Conservation (phyloP, 2,888 invertebrate genomes). For the Gonocerus acuteangulatus region DNA sequence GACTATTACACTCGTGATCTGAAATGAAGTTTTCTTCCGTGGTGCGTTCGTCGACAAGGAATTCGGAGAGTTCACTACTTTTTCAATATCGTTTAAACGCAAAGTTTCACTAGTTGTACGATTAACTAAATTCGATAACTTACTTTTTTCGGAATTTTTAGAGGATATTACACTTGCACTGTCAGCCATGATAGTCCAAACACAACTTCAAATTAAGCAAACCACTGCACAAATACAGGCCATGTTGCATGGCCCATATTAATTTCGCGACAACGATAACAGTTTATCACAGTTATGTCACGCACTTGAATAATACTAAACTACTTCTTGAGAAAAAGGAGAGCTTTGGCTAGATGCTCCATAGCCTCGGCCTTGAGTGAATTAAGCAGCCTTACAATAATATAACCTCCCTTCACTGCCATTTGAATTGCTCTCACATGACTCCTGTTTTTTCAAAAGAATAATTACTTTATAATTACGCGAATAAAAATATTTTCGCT, state of each 20-base stretch:
- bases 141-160: slow-evolving; percentile 53
- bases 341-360: slow-evolving; percentile 31
- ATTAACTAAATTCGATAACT: slow-evolving; percentile 55
- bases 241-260: slow-evolving; percentile 31
- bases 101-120: slow-evolving; percentile 66
- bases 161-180: slow-evolving; percentile 56
- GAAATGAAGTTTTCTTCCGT: slow-evolving; percentile 83
- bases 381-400: slow-evolving; percentile 34
- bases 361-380: slow-evolving; percentile 35
- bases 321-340: slow-evolving; percentile 28
- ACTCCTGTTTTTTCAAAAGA: slow-evolving; percentile 3
- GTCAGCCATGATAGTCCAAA: slow-evolving; percentile 53
- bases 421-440: neutral
- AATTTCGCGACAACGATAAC: slow-evolving; percentile 16
- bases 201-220: slow-evolving; percentile 30
- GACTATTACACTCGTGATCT: slow-evolving; percentile 79
- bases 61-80: slow-evolving; percentile 37
- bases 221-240: slow-evolving; percentile 32
- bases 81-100: slow-evolving; percentile 46
- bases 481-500: too few species aligned
- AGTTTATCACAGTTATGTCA: slow-evolving; percentile 10
- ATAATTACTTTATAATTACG: too few species aligned
- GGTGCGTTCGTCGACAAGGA: slow-evolving; percentile 48
- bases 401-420: slow-evolving; percentile 35
- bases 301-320: slow-evolving; percentile 25